Base-by-base conservation (phyloP, 2,888 invertebrate species). In the Venustoraphidia nigricollis region DNA sequence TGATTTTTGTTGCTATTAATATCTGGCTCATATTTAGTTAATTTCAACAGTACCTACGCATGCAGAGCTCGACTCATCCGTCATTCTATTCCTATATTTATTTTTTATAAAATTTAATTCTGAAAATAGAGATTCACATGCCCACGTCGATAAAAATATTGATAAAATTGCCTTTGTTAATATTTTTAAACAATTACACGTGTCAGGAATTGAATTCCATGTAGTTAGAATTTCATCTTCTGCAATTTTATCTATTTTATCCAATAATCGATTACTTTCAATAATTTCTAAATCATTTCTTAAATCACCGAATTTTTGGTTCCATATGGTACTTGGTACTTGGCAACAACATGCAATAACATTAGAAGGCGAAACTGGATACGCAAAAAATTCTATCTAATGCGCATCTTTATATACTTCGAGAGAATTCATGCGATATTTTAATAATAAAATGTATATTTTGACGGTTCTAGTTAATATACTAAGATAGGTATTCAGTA, bases 51-150 rank as follows among this genome's bases (percentile, higher is more conserved):
- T 46, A 50, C 50, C n/a, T n/a, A n/a, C n/a, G 50, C 50, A 50
- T 50, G 44, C 50, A 47, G 39, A 50, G 47, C 50, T 47, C 50
- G 42, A 50, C 50, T 50, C 50, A 43, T 50, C 44, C 40, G 50
- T 50, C 47, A 50, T 50, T 50, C 47, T 50, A 50, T 50, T 50
- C 50, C 50, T 50, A 50, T 50, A 47, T 50, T 47, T 47, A 50
- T 50, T 50, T 50, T 50, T 50, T 47, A 47, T 50, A 47, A 50
- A n/a, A n/a, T n/a, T n/a, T n/a, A n/a, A n/a, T n/a, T n/a, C n/a
- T n/a, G n/a, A n/a, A n/a, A n/a, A n/a, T n/a, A n/a, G n/a, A n/a
- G n/a, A n/a, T n/a, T n/a, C n/a, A n/a, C n/a, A n/a, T n/a, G n/a
- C n/a, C n/a, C 40, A 40, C 9, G 40, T 40, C 40, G 40, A 40